A percentile compares a stretch with the other conserved stretches of the same genome.
These are phyloP conservation scores for Loripinus fragilis DNA, from an alignment of 2,888 invertebrate genomes.

Conservation along the genomic window DNA sequence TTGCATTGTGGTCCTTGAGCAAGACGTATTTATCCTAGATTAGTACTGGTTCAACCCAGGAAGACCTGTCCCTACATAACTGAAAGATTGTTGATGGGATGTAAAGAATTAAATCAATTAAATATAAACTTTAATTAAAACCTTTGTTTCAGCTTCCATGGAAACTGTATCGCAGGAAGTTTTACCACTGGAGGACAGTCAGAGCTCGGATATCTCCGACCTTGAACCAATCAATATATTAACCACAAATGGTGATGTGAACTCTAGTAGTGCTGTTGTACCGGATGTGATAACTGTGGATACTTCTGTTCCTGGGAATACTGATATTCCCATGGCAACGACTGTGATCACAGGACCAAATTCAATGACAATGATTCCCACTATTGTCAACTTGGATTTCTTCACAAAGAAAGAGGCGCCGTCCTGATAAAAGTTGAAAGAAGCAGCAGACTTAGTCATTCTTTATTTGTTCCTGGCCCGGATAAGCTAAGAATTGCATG, in stretches of 20 bases:
- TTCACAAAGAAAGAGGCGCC: background rate
- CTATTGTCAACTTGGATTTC: slow-evolving; percentile 47
- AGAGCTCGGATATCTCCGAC: background rate
- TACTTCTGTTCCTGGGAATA: background rate
- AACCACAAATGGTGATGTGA: background rate
- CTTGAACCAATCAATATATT: background rate
- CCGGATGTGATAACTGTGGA: slow-evolving; percentile 10
- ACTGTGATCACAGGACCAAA: slow-evolving; percentile 58
- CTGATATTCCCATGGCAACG: background rate
- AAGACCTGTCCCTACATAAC: no score
- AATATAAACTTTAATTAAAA: no score
- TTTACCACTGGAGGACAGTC: background rate
- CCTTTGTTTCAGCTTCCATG: slow-evolving; percentile 5
- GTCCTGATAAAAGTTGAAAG: slow-evolving; percentile 1
- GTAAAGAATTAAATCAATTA: no score
- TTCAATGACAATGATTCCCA: slow-evolving; percentile 42
- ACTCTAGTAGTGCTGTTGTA: background rate
- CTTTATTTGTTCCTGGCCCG: no score
- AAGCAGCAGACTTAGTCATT: no score
- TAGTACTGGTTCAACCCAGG: no score
- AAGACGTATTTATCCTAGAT: no score
- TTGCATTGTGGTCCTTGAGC: no score
- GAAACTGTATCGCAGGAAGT: no score
- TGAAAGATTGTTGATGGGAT: no score
- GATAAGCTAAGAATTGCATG: no score